These are phyloP conservation scores for Beris morrisii DNA, from an alignment of 2,888 invertebrate species.

Conservation along the genomic window DNA sequence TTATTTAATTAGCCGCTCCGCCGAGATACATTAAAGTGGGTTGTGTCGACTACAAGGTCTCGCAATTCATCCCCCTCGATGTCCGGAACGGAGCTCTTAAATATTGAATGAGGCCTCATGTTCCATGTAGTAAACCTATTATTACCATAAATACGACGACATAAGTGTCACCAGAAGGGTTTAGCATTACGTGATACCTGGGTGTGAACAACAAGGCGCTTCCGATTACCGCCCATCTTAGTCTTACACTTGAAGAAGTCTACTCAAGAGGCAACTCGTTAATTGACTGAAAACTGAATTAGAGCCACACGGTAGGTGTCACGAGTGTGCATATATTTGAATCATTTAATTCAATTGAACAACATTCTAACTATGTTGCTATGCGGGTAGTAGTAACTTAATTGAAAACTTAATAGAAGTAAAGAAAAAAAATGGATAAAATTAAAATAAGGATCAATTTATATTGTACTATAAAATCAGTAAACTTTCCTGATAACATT, in stretches of 20 bases:
- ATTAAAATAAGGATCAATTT: too few relatives aligned
- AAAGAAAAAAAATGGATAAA: too few relatives aligned
- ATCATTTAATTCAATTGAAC: too few relatives aligned
- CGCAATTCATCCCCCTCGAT: too few relatives aligned
- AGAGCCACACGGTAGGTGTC: not conserved
- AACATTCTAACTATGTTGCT: too few relatives aligned
- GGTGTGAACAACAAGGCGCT: too few relatives aligned
- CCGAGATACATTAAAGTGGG: not conserved
- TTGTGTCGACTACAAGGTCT: not conserved
- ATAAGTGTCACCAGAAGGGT: slow-evolving; percentile 18
- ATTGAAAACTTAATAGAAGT: too few relatives aligned
- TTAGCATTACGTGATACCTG: not conserved
- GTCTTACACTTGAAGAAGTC: not conserved
- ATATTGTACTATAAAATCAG: too few relatives aligned
- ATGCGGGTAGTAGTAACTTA: too few relatives aligned
- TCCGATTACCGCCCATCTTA: too few relatives aligned
- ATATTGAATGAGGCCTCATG: slow-evolving; percentile 8
- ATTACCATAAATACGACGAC: slow-evolving; percentile 8
- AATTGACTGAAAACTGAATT: slow-evolving; percentile 20
- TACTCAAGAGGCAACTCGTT: slow-evolving; percentile 3
- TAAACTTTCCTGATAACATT: too few relatives aligned
- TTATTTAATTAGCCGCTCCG: slow-evolving; percentile 10
- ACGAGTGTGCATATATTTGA: too few relatives aligned
- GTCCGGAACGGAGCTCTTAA: slow-evolving; percentile 1
- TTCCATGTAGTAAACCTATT: slow-evolving; percentile 4